Percentiles rank a stretch among this genome's conserved stretches.
Conservation (phyloP, 2,888 invertebrate genomes). For the Nomada ferruginata region DNA sequence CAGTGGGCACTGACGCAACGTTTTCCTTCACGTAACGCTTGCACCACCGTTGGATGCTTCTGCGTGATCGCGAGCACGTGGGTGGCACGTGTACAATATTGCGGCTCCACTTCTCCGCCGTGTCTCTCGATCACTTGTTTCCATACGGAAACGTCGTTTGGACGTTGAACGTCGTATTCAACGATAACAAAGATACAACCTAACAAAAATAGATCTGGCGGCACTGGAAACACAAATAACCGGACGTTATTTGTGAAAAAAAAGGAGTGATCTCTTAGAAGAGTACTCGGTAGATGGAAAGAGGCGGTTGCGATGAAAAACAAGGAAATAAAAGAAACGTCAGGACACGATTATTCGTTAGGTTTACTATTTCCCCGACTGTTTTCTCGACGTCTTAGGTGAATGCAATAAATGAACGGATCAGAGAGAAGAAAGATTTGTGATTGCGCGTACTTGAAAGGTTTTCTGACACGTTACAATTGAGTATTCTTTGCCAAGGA, state of each 20-base stretch:
- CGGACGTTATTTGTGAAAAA: conserved; percentile 3
- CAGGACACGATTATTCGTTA: background rate
- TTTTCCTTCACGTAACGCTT: conserved; percentile 89
- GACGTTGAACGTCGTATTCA: conserved; percentile 91
- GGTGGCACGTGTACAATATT: conserved; percentile 94
- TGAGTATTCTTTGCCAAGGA: too few species aligned
- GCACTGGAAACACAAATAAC: conserved; percentile 85
- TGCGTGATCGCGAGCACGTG: conserved; percentile 97
- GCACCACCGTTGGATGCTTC: conserved; percentile 95
- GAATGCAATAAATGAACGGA: background rate
- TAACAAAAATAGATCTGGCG: conserved; percentile 94
- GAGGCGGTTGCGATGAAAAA: too few species aligned
- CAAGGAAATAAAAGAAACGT: background rate
- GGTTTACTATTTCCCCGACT: background rate
- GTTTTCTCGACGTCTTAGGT: background rate
- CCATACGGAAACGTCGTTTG: conserved; percentile 88
- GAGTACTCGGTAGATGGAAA: too few species aligned
- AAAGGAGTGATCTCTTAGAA: background rate
- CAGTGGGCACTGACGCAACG: conserved; percentile 93
- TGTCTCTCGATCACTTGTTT: conserved; percentile 90
- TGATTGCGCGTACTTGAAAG: background rate
- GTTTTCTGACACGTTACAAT: background rate
- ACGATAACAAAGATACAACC: conserved; percentile 97
- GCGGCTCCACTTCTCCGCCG: conserved; percentile 94
- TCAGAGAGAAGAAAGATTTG: background rate